phyloP scores from a whole-genome alignment of 2,888 invertebrate genomes.

The Hydriomena furcata region DNA sequence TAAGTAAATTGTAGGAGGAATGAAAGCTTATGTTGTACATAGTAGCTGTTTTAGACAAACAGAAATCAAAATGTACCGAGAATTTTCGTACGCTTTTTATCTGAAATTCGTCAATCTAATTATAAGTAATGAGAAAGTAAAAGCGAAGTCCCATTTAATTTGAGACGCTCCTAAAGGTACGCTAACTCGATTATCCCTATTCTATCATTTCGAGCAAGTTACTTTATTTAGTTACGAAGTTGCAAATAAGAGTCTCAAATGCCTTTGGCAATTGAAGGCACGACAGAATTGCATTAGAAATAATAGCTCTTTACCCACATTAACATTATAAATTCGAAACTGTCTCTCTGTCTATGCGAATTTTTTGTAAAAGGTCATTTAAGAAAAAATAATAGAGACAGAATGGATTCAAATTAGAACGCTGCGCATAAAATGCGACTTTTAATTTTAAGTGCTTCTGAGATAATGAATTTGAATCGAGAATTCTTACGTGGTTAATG shows the following conservation, averaged over 20 bases:
- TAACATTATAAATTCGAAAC: no score
- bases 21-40: no score
- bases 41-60: no score
- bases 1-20: no score
- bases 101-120: conserved; percentile 5
- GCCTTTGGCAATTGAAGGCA: conserved; percentile 8
- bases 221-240: conserved; percentile 34
- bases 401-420: no score
- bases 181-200: conserved; percentile 34
- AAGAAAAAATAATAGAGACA: no score
- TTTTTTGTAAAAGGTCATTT: no score
- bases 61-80: not conserved
- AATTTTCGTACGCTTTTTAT: not conserved
- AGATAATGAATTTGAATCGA: no score
- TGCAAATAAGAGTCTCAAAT: conserved; percentile 25
- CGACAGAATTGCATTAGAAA: not conserved
- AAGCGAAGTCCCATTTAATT: conserved; percentile 29
- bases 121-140: conserved; percentile 27
- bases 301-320: not conserved
- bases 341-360: no score
- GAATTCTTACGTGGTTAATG: no score
- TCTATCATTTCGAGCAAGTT: conserved; percentile 36
- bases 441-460: no score
- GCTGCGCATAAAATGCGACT: no score
- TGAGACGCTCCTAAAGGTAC: conserved; percentile 22